A percentile compares a stretch with the other conserved stretches of the same genome.
These are phyloP conservation scores for Petrocephalus sullivani DNA, from an alignment of 2,797 vertebrate genomes.

Conservation along the genomic window DNA sequence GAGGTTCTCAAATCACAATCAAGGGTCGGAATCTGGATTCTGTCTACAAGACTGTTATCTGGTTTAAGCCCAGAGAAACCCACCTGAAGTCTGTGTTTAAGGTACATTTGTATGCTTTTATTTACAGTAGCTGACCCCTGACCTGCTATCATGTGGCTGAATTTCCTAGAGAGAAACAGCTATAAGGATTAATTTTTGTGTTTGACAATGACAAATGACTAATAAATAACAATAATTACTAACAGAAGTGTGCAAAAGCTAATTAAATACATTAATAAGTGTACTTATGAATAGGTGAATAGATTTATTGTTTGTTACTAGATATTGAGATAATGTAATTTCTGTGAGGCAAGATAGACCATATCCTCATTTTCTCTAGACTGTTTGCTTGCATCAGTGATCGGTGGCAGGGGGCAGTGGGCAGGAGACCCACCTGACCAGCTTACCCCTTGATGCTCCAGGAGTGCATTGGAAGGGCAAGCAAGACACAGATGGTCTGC, in stretches of 20 bases:
- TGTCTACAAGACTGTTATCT: slow-evolving; percentile 64
- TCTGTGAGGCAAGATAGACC: not conserved
- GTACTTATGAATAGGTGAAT: not conserved
- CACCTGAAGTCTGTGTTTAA: slow-evolving; percentile 57
- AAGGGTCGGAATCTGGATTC: slow-evolving; percentile 80
- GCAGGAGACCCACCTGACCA: not conserved
- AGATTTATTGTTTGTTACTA: not conserved
- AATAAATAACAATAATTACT: not conserved
- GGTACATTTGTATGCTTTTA: slow-evolving; percentile 36
- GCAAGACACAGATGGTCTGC: slow-evolving; percentile 64
- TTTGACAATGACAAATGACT: not conserved
- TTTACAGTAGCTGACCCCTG: not conserved
- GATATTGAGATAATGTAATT: not conserved
- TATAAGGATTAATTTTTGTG: not conserved
- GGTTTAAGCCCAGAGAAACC: slow-evolving; percentile 66
- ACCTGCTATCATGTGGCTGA: not conserved
- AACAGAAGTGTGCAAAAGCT: not conserved
- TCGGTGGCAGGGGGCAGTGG: not conserved
- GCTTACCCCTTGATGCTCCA: slow-evolving; percentile 28
- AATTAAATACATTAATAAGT: no score
- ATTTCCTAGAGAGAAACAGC: not conserved
- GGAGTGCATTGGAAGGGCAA: slow-evolving; percentile 64
- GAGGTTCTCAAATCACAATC: slow-evolving; percentile 77
- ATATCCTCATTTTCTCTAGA: not conserved
- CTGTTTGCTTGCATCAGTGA: not conserved